phyloP scores from a whole-genome alignment of 2,888 invertebrate species.

The Xestia ashworthii region DNA sequence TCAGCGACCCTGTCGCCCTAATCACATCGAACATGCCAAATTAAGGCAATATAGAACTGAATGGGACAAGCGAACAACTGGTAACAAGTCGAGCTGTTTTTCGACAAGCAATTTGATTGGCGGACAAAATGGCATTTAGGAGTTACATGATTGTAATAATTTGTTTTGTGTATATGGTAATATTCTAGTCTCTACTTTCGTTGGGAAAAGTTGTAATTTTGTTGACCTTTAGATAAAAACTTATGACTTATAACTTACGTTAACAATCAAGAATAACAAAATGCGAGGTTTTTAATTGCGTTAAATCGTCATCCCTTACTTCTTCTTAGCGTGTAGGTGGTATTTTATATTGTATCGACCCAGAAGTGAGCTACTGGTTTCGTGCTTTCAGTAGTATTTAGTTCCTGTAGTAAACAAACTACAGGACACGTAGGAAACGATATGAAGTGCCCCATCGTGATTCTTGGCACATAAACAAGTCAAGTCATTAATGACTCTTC shows the following conservation, averaged over 20 bases:
- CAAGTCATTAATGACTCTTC: too few relatives aligned
- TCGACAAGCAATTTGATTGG: conserved; percentile 82
- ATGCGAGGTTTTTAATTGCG: neutral
- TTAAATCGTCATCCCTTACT: too few relatives aligned
- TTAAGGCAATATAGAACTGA: conserved; percentile 71
- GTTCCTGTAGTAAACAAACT: too few relatives aligned
- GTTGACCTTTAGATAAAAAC: neutral
- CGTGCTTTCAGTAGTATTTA: too few relatives aligned
- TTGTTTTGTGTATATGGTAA: conserved; percentile 70
- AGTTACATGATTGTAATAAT: conserved; percentile 80
- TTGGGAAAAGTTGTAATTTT: neutral
- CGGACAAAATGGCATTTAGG: conserved; percentile 79
- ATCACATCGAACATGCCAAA: conserved; percentile 70
- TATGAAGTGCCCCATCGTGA: too few relatives aligned
- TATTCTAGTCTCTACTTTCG: neutral
- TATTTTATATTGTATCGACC: too few relatives aligned
- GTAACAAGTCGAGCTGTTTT: conserved; percentile 60
- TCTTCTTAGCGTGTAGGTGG: too few relatives aligned
- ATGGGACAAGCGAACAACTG: conserved; percentile 62
- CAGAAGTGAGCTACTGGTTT: too few relatives aligned
- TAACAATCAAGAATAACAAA: neutral
- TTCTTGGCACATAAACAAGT: too few relatives aligned
- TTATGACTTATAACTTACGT: too few relatives aligned
- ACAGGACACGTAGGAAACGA: too few relatives aligned
- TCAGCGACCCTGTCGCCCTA: conserved; percentile 67